Evolutionary conservation across 2,888 invertebrate species (phyloP).

Genomic region (Pandemis cinnamomeana): DNA sequence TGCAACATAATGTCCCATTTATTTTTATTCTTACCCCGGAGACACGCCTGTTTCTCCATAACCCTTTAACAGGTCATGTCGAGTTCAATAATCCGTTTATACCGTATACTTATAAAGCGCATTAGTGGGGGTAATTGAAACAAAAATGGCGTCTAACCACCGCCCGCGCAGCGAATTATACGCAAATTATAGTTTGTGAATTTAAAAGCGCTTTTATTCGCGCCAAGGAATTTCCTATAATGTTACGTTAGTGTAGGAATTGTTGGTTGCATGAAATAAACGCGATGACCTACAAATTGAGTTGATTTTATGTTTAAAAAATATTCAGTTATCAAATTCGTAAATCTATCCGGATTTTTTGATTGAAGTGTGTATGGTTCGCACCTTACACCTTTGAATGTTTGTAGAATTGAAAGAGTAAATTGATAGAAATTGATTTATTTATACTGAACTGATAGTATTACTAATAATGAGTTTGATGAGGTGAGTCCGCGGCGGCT

Average conservation of each 20-base stretch:
- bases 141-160: slow-evolving; percentile 39
- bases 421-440: no score
- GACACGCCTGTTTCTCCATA: neutral
- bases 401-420: no score
- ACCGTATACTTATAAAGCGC: slow-evolving; percentile 23
- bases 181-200: slow-evolving; percentile 32
- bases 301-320: no score
- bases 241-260: neutral
- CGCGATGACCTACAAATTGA: no score
- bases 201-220: slow-evolving; percentile 37
- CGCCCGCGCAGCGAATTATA: slow-evolving; percentile 8
- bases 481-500: no score
- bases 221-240: slow-evolving; percentile 29
- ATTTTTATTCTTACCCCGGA: neutral
- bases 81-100: neutral
- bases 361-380: no score
- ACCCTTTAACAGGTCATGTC: neutral
- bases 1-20: neutral
- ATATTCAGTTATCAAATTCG: no score
- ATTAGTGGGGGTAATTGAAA: slow-evolving; percentile 37
- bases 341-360: no score
- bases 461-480: no score
- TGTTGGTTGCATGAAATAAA: neutral
- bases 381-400: no score
- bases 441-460: no score